phyloP scores from a whole-genome alignment of 2,797 vertebrate genomes.

The Neosalanx taihuensis region DNA sequence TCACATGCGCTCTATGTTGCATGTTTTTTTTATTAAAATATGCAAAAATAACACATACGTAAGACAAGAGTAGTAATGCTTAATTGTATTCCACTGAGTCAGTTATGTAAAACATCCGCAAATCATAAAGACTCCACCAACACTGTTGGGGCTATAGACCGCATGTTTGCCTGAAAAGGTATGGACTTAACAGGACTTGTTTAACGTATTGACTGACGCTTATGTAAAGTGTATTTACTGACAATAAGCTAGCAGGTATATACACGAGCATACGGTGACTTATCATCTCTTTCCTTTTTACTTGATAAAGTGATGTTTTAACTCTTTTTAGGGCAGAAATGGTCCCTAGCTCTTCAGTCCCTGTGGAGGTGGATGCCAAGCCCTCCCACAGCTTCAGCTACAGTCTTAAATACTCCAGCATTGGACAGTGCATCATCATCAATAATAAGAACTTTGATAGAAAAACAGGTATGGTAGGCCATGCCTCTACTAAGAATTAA shows the following conservation, averaged over 20 bases:
- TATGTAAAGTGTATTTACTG: not conserved
- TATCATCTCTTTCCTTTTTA: not conserved
- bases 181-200: not conserved
- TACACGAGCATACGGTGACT: not conserved
- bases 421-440: slow-evolving; percentile 92
- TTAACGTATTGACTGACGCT: too few relatives aligned
- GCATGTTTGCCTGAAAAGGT: slow-evolving; percentile 26
- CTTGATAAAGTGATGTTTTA: not conserved
- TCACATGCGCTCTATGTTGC: not conserved
- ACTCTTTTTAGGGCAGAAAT: slow-evolving; percentile 36
- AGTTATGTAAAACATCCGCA: not conserved
- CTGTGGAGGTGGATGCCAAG: slow-evolving; percentile 64
- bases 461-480: slow-evolving; percentile 73
- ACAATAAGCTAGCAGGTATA: not conserved
- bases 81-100: too few relatives aligned
- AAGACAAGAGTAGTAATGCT: too few relatives aligned
- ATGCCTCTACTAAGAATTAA: not conserved
- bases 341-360: slow-evolving; percentile 14
- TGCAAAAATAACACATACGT: too few relatives aligned
- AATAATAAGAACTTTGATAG: slow-evolving; percentile 95
- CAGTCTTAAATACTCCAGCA: slow-evolving; percentile 78
- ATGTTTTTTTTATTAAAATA: too few relatives aligned
- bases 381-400: slow-evolving; percentile 71
- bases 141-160: not conserved
- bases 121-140: not conserved